Conservation (phyloP, 2,888 invertebrate genomes). For the Heteropelma amictum region DNA sequence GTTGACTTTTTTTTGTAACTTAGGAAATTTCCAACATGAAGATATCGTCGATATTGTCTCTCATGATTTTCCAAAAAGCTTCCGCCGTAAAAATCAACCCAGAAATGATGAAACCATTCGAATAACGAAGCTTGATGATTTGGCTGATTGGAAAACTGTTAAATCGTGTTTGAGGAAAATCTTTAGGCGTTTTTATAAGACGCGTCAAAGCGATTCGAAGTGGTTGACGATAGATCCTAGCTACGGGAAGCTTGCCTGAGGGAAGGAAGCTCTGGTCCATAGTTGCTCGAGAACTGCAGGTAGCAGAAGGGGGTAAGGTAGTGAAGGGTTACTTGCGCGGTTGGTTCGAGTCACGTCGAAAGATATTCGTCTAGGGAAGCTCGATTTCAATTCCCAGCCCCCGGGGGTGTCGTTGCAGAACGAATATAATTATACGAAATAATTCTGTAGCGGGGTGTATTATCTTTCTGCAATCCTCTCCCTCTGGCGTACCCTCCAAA, state of each 20-base stretch:
- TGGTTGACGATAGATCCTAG: conserved; percentile 17
- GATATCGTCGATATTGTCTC: too few relatives aligned
- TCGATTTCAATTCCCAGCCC: conserved; percentile 78
- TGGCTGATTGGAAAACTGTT: neutral
- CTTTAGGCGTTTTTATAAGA: neutral
- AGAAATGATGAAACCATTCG: too few relatives aligned
- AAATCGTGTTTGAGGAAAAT: neutral
- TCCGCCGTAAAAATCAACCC: too few relatives aligned
- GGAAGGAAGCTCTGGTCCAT: conserved; percentile 69
- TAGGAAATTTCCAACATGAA: too few relatives aligned
- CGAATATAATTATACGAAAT: conserved; percentile 78
- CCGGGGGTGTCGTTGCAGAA: conserved; percentile 77
- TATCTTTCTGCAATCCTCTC: conserved; percentile 15
- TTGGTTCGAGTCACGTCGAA: conserved; percentile 43
- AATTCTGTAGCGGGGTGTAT: conserved; percentile 72
- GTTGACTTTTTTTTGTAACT: neutral
- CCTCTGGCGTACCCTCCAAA: conserved; percentile 26
- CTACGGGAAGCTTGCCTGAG: neutral
- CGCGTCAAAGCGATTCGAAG: neutral
- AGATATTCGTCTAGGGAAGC: conserved; percentile 72
- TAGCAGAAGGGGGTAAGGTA: conserved; percentile 1
- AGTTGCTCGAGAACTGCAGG: conserved; percentile 64
- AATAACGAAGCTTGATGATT: too few relatives aligned
- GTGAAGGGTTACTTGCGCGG: conserved; percentile 13
- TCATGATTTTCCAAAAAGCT: too few relatives aligned